Conservation (phyloP, 2,113 vertebrate species). For the Pedetes capensis region DNA sequence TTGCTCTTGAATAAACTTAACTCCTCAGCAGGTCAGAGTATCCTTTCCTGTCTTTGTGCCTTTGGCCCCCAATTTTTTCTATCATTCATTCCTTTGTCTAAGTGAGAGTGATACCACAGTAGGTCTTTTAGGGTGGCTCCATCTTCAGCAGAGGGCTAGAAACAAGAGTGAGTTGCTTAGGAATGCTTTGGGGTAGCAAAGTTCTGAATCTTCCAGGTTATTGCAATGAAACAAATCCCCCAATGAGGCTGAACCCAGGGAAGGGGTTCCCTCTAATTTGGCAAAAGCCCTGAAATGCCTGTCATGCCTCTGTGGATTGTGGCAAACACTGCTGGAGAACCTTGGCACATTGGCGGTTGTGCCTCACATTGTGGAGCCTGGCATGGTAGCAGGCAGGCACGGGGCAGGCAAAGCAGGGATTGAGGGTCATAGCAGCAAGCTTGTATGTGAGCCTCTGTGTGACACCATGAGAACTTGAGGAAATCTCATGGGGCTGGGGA, state of each 20-base stretch:
- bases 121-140: neutral
- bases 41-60: too few species aligned
- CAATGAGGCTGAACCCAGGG: neutral
- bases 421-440: neutral
- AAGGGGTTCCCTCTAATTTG: neutral
- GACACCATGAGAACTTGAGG: neutral
- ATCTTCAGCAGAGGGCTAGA: neutral
- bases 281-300: neutral
- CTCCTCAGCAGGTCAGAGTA: too few species aligned
- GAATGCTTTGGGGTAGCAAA: neutral
- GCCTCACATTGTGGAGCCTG: neutral
- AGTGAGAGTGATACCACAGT: neutral
- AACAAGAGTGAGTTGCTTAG: neutral
- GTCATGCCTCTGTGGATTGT: too few species aligned
- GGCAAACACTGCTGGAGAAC: neutral
- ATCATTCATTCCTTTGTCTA: neutral
- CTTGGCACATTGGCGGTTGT: neutral
- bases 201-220: neutral
- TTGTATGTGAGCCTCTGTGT: neutral
- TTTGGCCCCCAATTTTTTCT: too few species aligned
- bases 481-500: neutral
- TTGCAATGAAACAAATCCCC: neutral
- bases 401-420: neutral
- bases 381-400: accelerated
- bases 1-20: too few species aligned